Percentiles rank a stretch among this genome's conserved stretches.
Conservation (phyloP, 2,797 vertebrate genomes). For the Siniperca scherzeri region DNA sequence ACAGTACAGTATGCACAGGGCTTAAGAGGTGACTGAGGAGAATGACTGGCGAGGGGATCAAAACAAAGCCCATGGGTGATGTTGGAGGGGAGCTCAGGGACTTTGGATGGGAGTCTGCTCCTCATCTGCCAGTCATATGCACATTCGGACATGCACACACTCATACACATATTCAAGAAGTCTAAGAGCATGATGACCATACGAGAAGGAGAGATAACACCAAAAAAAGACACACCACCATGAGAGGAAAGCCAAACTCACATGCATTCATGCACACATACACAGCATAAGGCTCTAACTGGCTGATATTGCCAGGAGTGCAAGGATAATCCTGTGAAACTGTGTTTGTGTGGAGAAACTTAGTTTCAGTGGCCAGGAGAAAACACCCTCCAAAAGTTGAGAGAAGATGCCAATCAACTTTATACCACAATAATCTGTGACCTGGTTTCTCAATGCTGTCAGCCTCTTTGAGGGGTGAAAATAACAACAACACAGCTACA, state of each 20-base stretch:
- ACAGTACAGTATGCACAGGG: slow-evolving; percentile 52
- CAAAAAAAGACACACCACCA: slow-evolving; percentile 51
- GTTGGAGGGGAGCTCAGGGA: slow-evolving; percentile 76
- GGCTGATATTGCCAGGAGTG: slow-evolving; percentile 61
- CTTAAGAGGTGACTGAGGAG: slow-evolving; percentile 74
- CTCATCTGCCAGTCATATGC: slow-evolving; percentile 59
- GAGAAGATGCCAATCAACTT: slow-evolving; percentile 71
- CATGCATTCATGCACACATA: slow-evolving; percentile 21
- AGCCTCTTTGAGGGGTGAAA: slow-evolving; percentile 46
- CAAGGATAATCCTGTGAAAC: slow-evolving; percentile 70
- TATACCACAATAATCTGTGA: slow-evolving; percentile 60
- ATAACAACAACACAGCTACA: slow-evolving; percentile 54
- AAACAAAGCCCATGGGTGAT: slow-evolving; percentile 79
- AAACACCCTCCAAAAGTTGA: slow-evolving; percentile 49
- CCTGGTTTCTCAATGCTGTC: slow-evolving; percentile 64
- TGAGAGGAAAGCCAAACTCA: slow-evolving; percentile 44
- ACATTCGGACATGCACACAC: slow-evolving; percentile 27
- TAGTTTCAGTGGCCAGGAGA: slow-evolving; percentile 60
- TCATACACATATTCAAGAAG: slow-evolving; percentile 41
- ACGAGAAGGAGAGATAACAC: slow-evolving; percentile 50
- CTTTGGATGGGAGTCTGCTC: slow-evolving; percentile 60
- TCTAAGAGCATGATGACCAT: slow-evolving; percentile 58
- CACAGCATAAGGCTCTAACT: slow-evolving; percentile 33
- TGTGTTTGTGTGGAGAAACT: slow-evolving; percentile 63
- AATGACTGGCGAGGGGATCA: slow-evolving; percentile 76